A percentile compares a stretch with the other conserved stretches of the same genome.
phyloP scores from a whole-genome alignment of 2,797 vertebrate species.

The Tamandua tetradactyla region DNA sequence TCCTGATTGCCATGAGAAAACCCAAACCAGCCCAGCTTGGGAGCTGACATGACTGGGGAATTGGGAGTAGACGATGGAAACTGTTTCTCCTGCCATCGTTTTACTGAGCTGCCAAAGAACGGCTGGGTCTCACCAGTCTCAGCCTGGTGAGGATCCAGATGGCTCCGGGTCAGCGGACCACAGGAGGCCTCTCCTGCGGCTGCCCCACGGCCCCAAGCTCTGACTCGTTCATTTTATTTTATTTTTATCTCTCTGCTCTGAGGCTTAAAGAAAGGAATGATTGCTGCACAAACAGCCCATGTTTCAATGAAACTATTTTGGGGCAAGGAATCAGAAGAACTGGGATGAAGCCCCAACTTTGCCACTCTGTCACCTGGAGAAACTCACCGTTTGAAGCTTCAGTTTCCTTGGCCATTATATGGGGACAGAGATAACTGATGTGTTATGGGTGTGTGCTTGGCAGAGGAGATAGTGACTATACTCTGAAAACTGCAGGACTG shows the following conservation, averaged over 20 bases:
- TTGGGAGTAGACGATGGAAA: constrained; percentile 73
- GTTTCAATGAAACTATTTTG: not conserved
- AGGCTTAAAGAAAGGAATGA: not conserved
- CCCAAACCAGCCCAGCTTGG: not conserved
- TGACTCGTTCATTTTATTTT: not conserved
- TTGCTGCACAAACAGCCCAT: not conserved
- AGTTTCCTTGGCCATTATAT: not conserved
- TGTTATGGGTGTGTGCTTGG: not conserved
- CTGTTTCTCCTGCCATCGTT: constrained; percentile 56
- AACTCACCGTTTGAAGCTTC: not conserved
- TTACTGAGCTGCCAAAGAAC: constrained; percentile 58
- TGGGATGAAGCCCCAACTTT: not conserved
- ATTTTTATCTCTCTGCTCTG: not conserved
- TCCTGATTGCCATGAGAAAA: constrained; percentile 68
- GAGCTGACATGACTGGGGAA: constrained; percentile 60
- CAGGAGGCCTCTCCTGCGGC: constrained; percentile 1
- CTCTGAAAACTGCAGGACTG: not conserved
- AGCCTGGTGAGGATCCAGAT: constrained; percentile 56
- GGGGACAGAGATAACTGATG: not conserved
- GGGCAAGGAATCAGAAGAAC: not conserved
- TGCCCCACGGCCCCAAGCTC: not conserved
- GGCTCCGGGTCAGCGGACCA: constrained; percentile 51
- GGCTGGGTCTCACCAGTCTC: constrained; percentile 55
- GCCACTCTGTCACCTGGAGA: not conserved
- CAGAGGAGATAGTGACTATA: not conserved